These are phyloP conservation scores for Pammene fasciana DNA, from an alignment of 2,888 invertebrate species.

Conservation along the genomic window DNA sequence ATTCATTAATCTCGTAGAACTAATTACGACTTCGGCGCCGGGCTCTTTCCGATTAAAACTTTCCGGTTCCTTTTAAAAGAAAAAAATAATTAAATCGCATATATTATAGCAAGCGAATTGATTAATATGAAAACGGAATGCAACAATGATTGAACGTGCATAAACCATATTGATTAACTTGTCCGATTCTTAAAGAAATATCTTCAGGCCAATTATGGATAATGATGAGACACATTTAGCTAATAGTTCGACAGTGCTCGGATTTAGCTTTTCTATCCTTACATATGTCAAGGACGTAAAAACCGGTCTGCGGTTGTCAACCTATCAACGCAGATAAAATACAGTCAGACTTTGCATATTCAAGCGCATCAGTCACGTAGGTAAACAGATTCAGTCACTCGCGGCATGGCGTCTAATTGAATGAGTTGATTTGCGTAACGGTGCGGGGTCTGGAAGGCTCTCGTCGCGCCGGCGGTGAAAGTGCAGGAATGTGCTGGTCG, in stretches of 20 bases:
- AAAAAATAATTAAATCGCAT: constrained; percentile 3
- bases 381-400: constrained; percentile 35
- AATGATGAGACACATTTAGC: constrained; percentile 3
- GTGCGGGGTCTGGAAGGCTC: constrained; percentile 30
- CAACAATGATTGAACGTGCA: background rate
- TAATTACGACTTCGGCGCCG: constrained; percentile 4
- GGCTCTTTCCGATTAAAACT: constrained; percentile 17
- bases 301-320: constrained; percentile 2
- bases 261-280: background rate
- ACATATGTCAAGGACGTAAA: background rate
- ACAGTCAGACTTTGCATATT: constrained; percentile 20
- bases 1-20: constrained; percentile 11
- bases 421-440: constrained; percentile 39
- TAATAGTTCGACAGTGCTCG: background rate
- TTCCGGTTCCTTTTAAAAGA: constrained; percentile 16
- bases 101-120: background rate
- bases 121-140: constrained; percentile 1
- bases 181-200: background rate
- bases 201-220: background rate
- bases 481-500: constrained; percentile 46
- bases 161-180: background rate
- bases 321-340: background rate
- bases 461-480: constrained; percentile 32
- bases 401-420: constrained; percentile 37
- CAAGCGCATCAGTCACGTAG: constrained; percentile 20